Evolutionary conservation across 2,888 invertebrate genomes (phyloP).

Genomic region (Dysmachus trigonus): DNA sequence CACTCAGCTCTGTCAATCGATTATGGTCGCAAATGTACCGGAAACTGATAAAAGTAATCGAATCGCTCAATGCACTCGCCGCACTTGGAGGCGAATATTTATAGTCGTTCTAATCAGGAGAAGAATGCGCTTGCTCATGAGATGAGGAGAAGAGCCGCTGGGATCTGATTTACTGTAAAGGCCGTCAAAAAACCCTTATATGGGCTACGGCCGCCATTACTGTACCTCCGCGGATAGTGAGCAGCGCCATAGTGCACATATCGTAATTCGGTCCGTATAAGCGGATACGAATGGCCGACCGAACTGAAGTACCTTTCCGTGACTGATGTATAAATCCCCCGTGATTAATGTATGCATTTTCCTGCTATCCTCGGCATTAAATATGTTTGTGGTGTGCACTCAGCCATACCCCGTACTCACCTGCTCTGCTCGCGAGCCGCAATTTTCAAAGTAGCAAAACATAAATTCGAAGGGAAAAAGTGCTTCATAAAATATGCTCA

Average conservation of each 20-base stretch:
- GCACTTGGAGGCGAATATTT: background rate
- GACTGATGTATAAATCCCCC: slow-evolving; percentile 34
- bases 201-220: background rate
- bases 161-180: slow-evolving; percentile 5
- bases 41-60: background rate
- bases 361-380: slow-evolving; percentile 15
- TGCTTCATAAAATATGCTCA: background rate
- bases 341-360: slow-evolving; percentile 38
- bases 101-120: slow-evolving; percentile 32
- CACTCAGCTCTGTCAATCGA: background rate
- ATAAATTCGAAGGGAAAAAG: background rate
- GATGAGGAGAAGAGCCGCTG: background rate
- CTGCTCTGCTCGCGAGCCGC: background rate
- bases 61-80: background rate
- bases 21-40: background rate
- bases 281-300: background rate
- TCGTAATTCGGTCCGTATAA: slow-evolving; percentile 17
- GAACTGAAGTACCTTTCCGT: slow-evolving; percentile 11
- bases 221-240: background rate
- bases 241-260: background rate
- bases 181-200: background rate
- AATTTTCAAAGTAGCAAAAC: background rate
- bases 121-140: background rate
- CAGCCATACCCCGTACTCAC: background rate
- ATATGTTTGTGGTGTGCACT: background rate